These are phyloP conservation scores for Teleopsis dalmanni DNA, from an alignment of 1,140 invertebrate genomes.

Conservation along the genomic window DNA sequence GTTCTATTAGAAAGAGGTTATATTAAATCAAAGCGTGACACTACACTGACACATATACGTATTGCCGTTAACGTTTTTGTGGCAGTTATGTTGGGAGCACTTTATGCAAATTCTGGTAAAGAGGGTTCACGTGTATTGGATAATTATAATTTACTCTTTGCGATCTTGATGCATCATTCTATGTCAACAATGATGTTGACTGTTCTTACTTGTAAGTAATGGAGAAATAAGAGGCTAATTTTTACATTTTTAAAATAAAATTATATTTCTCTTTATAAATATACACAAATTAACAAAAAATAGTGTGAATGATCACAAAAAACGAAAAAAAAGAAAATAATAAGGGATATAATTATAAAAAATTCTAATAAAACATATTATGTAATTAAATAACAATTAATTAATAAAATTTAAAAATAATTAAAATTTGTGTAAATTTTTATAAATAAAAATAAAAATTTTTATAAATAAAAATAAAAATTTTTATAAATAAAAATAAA, in stretches of 20 bases:
- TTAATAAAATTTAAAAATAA: no score
- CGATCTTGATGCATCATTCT: slow-evolving; percentile 74
- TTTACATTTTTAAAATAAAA: background rate
- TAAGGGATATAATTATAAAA: no score
- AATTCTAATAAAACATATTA: no score
- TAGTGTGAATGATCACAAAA: no score
- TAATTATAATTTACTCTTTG: slow-evolving; percentile 76
- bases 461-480: no score
- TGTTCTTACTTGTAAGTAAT: slow-evolving; percentile 67
- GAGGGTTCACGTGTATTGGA: slow-evolving; percentile 67
- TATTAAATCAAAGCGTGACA: slow-evolving; percentile 64
- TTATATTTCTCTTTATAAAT: background rate
- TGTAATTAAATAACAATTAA: no score
- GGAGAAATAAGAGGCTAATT: background rate
- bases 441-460: no score
- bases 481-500: no score
- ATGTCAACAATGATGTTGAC: slow-evolving; percentile 82
- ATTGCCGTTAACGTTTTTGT: slow-evolving; percentile 63
- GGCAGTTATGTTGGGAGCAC: slow-evolving; percentile 63
- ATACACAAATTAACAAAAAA: no score
- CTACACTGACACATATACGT: slow-evolving; percentile 85
- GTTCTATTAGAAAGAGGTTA: slow-evolving; percentile 61
- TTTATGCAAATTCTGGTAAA: slow-evolving; percentile 62
- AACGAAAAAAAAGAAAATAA: background rate
- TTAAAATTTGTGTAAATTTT: no score